These are phyloP conservation scores for Rhea americana DNA, from an alignment of 2,113 vertebrate species.

Conservation along the genomic window DNA sequence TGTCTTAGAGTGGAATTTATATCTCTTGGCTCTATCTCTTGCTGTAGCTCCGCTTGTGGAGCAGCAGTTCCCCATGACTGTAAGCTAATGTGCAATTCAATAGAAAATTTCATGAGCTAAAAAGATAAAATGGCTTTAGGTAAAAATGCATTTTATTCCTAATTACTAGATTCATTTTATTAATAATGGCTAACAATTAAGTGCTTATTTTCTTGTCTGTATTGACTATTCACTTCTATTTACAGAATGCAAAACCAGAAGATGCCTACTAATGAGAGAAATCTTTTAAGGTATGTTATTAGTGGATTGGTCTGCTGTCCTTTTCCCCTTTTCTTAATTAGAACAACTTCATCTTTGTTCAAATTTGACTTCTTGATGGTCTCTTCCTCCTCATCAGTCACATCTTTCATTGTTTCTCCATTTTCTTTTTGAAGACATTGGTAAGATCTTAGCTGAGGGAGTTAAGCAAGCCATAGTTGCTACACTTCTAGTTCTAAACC, in stretches of 20 bases:
- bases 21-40: neutral
- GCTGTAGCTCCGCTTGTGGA: neutral
- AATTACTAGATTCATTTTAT: fast-evolving
- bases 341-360: neutral
- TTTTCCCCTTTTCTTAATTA: neutral
- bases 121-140: neutral
- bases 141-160: neutral
- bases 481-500: neutral
- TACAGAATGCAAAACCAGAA: neutral
- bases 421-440: neutral
- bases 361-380: too few species aligned
- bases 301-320: neutral
- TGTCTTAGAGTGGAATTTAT: neutral
- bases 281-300: neutral
- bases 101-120: neutral
- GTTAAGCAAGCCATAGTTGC: neutral
- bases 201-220: neutral
- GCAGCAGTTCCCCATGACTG: neutral
- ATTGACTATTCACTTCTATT: neutral
- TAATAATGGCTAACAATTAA: neutral
- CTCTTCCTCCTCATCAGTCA: neutral
- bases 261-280: neutral
- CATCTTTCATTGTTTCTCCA: neutral
- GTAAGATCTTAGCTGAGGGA: neutral
- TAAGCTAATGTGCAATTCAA: neutral